Percentiles rank a stretch among this genome's conserved stretches.
Conservation (phyloP, 2,888 invertebrate genomes). For the Cenopis cana region DNA sequence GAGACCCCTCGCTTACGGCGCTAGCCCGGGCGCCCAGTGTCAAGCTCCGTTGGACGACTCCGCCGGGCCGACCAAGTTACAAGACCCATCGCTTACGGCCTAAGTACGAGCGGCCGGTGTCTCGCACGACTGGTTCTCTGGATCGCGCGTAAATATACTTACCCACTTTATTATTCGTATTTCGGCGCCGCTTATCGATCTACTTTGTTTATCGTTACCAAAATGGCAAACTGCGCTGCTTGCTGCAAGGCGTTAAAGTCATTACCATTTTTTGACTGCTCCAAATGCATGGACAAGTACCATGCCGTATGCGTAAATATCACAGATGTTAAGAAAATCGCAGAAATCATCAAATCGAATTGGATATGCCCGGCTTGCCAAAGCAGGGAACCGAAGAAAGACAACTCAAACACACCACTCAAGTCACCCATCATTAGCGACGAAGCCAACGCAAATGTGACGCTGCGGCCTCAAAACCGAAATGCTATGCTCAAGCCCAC, state of each 20-base stretch:
- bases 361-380: conserved; percentile 1
- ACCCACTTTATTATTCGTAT: too few relatives aligned
- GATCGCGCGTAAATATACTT: too few relatives aligned
- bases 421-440: not conserved
- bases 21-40: too few relatives aligned
- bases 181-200: too few relatives aligned
- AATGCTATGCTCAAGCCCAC: not conserved
- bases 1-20: too few relatives aligned
- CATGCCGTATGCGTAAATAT: not conserved
- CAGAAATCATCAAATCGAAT: not conserved
- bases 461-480: not conserved
- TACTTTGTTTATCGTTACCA: too few relatives aligned
- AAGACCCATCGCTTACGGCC: too few relatives aligned
- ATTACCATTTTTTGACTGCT: not conserved
- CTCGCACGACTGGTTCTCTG: too few relatives aligned
- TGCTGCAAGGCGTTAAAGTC: not conserved
- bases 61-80: too few relatives aligned
- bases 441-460: not conserved
- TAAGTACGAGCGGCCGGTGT: too few relatives aligned
- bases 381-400: conserved; percentile 3
- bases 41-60: too few relatives aligned
- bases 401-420: not conserved
- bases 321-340: not conserved
- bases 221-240: not conserved
- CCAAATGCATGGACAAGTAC: not conserved